These are phyloP conservation scores for Argyrosomus regius DNA, from an alignment of 2,797 vertebrate genomes.

Conservation along the genomic window DNA sequence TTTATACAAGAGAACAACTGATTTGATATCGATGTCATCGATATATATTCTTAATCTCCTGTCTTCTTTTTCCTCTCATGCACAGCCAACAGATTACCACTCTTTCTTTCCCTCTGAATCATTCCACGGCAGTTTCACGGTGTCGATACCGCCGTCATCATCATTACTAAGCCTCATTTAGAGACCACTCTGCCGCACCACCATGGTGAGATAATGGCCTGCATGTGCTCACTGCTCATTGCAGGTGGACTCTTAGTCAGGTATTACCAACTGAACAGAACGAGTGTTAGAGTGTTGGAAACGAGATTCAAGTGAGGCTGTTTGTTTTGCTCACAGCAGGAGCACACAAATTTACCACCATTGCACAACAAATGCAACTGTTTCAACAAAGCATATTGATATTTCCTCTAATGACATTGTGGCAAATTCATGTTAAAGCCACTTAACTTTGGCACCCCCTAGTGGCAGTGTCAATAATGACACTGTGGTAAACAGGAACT, in stretches of 20 bases:
- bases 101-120: conserved; percentile 2
- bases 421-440: not conserved
- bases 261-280: not conserved
- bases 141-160: conserved; percentile 6
- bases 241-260: conserved; percentile 7
- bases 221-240: not conserved
- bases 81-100: not conserved
- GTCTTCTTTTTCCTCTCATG: not conserved
- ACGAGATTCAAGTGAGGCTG: not conserved
- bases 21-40: no score
- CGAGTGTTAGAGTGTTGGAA: not conserved
- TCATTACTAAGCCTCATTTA: conserved; percentile 10
- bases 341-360: not conserved
- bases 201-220: not conserved
- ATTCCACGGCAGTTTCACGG: not conserved
- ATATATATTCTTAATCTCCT: no score
- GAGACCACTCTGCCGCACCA: conserved; percentile 19
- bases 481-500: no score
- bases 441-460: not conserved
- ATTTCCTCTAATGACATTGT: not conserved
- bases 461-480: not conserved
- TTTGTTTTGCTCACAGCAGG: not conserved
- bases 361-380: not conserved
- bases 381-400: not conserved
- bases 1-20: no score